Conservation (phyloP, 2,888 invertebrate species). For the Bembecia ichneumoniformis region DNA sequence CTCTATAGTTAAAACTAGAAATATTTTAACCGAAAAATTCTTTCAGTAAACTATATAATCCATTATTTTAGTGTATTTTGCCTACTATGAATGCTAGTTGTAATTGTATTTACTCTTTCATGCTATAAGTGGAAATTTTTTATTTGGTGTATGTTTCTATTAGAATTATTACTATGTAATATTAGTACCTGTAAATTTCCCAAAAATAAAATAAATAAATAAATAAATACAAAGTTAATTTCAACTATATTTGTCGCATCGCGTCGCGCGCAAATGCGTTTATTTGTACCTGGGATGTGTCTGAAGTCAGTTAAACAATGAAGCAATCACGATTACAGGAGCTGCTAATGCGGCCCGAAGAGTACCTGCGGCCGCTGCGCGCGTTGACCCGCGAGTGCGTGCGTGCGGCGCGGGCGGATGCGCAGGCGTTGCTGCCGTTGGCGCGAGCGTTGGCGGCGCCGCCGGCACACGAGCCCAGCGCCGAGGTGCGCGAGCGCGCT, state of each 20-base stretch:
- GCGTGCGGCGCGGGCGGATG: constrained; percentile 83
- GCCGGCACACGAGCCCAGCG: constrained; percentile 72
- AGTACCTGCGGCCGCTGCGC: constrained; percentile 89
- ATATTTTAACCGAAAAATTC: too few relatives aligned
- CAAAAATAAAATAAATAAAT: background rate
- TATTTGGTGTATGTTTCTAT: too few relatives aligned
- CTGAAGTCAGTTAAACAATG: background rate
- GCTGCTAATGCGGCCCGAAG: constrained; percentile 88
- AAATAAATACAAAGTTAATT: background rate
- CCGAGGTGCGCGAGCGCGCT: constrained; percentile 83
- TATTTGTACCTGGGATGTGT: too few relatives aligned
- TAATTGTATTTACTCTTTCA: too few relatives aligned
- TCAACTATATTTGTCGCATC: background rate
- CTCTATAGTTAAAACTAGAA: too few relatives aligned
- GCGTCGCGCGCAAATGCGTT: background rate
- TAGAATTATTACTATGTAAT: too few relatives aligned
- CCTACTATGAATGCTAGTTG: too few relatives aligned
- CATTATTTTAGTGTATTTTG: too few relatives aligned
- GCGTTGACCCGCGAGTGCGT: constrained; percentile 91
- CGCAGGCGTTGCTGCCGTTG: constrained; percentile 84
- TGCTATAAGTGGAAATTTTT: too few relatives aligned
- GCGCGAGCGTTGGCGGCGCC: constrained; percentile 82
- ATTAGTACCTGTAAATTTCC: background rate
- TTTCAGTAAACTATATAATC: too few relatives aligned
- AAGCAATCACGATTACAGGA: constrained; percentile 78